phyloP scores from a whole-genome alignment of 2,888 invertebrate species.

The Machimus rusticus region DNA sequence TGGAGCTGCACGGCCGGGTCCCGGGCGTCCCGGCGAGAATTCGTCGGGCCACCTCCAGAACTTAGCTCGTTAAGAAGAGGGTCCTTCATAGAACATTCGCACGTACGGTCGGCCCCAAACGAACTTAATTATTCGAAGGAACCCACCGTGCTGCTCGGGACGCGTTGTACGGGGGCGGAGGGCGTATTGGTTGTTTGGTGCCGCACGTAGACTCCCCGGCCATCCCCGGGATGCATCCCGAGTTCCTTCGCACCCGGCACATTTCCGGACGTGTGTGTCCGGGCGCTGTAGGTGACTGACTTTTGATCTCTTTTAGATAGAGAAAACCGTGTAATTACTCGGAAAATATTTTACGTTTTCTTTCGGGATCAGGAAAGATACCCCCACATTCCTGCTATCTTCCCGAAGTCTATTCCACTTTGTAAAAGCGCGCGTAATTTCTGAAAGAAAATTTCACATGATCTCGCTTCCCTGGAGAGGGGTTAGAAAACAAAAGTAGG shows the following conservation, averaged over 20 bases:
- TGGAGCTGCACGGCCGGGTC: not conserved
- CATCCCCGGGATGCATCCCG: not conserved
- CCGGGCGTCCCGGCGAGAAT: not conserved
- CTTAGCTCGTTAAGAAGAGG: constrained; percentile 33
- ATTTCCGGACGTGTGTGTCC: not conserved
- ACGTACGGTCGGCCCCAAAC: constrained; percentile 37
- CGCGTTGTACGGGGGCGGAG: not conserved
- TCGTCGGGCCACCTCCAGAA: not conserved
- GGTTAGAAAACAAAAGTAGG: not conserved
- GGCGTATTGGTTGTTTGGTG: not conserved
- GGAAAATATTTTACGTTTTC: constrained; percentile 28
- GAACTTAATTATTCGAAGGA: constrained; percentile 39
- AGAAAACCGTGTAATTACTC: constrained; percentile 22
- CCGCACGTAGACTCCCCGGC: not conserved
- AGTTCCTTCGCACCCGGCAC: not conserved
- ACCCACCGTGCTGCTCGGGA: not conserved
- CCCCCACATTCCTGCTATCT: not conserved
- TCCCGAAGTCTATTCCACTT: not conserved
- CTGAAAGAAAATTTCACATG: not conserved
- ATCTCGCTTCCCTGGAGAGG: not conserved
- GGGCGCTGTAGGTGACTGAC: constrained; percentile 16
- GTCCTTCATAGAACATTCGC: constrained; percentile 9
- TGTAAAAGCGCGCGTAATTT: not conserved
- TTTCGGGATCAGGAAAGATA: not conserved
- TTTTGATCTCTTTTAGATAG: constrained; percentile 38